A percentile compares a stretch with the other conserved stretches of the same genome.
Evolutionary conservation across 2,113 vertebrate species (phyloP).

Genomic region (Thunnus thynnus): DNA sequence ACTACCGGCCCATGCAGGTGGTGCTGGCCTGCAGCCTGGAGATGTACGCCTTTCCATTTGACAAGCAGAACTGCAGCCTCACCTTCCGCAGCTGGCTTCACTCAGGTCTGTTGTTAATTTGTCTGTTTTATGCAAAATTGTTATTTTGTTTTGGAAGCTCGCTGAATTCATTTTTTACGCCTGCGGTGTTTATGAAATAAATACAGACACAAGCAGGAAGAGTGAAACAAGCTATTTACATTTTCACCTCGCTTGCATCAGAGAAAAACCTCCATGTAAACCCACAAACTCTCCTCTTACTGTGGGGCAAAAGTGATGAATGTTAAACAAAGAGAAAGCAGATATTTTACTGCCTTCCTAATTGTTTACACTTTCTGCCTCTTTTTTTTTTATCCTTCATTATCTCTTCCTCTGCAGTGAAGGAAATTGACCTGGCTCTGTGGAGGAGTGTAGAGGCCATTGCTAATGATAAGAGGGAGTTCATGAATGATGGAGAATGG

Average conservation of each 20-base stretch:
- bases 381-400: not conserved
- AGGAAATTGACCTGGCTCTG: conserved; percentile 88
- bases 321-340: not conserved
- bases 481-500: conserved; percentile 90
- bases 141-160: too few relatives aligned
- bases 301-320: not conserved
- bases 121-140: not conserved
- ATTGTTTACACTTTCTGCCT: not conserved
- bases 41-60: conserved; percentile 88
- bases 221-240: too few relatives aligned
- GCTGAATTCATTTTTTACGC: too few relatives aligned
- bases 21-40: conserved; percentile 87
- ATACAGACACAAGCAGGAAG: too few relatives aligned
- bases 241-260: too few relatives aligned
- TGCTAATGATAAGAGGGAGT: conserved; percentile 82
- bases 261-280: not conserved
- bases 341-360: not conserved
- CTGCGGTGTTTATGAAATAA: too few relatives aligned
- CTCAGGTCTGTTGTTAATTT: conserved; percentile 78
- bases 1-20: conserved; percentile 88
- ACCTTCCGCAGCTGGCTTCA: conserved; percentile 89
- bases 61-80: conserved; percentile 88
- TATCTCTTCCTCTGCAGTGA: conserved; percentile 78
- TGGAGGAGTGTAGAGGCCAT: conserved; percentile 86
- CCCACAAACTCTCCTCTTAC: not conserved